Base-by-base conservation (phyloP, 2,888 invertebrate genomes). In the Ischnus inquisitorius region DNA sequence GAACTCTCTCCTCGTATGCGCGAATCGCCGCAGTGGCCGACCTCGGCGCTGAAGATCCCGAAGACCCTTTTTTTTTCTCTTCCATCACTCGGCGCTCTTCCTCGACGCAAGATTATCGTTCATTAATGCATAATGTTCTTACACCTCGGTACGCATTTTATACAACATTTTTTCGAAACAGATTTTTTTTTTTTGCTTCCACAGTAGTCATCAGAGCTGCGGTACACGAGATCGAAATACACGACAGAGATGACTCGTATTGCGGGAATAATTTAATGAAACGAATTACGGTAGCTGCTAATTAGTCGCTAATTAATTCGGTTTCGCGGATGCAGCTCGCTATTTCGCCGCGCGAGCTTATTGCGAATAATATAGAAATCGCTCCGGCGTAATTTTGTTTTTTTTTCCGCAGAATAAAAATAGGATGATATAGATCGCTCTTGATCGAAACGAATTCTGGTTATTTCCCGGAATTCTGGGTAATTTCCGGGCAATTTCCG, bases 21-120 rank as follows among this genome's bases (percentile, higher is more conserved):
- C 84, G 78, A 86, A 89, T 86, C 89, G 79, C 85, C 85, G 88
- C 88, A 88, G 75, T 84, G 84, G 86, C 83, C 85, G 89, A 89
- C 89, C 89, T 87, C 75, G 77, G 72, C 72, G 41, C 39, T 68
- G 65, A 19, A 19, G 54, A 82, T 84, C 79, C 80, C 62, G 69
- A 80, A 74, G 75, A 77, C 43, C 39, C 46, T 43, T 74, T 14
- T 77, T 60, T 5, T 67, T 51, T 54, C 14, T 60, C 4, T 67
- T 51, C 46, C 14, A 8, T 62, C 57, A 57, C 25, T 57, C 25
- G 57, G 25, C 41, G 65, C 57, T 69, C 69, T 74, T 80, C 65
- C 79, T 85, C 65, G 74, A 41, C 80, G 25, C 64, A 57, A 57
- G 39, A 46, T 43, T 68, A 46, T 25, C 28, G 57, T 57, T 10